These are phyloP conservation scores for Epizoanthus illoricatus DNA, from an alignment of 92 coral and sea anemone genomes.

Conservation along the genomic window DNA sequence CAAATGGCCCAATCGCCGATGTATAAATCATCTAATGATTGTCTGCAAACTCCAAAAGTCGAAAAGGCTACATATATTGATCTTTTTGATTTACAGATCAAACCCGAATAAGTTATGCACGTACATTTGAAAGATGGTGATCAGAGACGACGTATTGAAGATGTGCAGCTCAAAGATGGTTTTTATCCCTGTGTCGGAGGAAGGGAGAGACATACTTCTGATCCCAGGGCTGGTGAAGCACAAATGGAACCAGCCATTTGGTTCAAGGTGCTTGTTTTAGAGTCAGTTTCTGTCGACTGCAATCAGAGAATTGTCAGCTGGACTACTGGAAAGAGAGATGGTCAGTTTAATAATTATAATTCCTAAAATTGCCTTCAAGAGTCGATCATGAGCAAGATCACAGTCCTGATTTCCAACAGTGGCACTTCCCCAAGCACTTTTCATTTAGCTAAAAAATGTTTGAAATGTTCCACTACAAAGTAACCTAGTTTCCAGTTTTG, in stretches of 20 bases:
- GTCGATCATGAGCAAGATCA: too few relatives aligned
- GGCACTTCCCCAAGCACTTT: too few relatives aligned
- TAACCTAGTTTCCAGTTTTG: too few relatives aligned
- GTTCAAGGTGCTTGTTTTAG: constrained; percentile 86
- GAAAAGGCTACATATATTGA: neutral
- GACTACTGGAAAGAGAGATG: constrained; percentile 64
- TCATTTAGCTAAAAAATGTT: too few relatives aligned
- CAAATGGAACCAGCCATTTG: constrained; percentile 92
- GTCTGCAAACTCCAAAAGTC: too few relatives aligned
- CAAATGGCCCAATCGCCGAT: too few relatives aligned
- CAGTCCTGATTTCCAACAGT: too few relatives aligned
- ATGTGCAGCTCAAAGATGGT: constrained; percentile 84
- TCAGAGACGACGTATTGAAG: constrained; percentile 82
- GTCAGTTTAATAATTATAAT: neutral
- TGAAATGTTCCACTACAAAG: too few relatives aligned
- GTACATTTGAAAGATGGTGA: constrained; percentile 78
- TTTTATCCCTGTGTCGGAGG: constrained; percentile 78
- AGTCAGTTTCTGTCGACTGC: constrained; percentile 85
- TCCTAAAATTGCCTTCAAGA: too few relatives aligned
- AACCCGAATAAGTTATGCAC: constrained; percentile 60
- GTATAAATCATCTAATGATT: too few relatives aligned
- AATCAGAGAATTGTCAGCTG: constrained; percentile 73
- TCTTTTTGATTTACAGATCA: neutral
- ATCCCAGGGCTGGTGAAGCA: constrained; percentile 48
- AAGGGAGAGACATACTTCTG: constrained; percentile 30